Base-by-base conservation (phyloP, 2,888 invertebrate genomes). In the Caenorhabditis macrosperma region DNA sequence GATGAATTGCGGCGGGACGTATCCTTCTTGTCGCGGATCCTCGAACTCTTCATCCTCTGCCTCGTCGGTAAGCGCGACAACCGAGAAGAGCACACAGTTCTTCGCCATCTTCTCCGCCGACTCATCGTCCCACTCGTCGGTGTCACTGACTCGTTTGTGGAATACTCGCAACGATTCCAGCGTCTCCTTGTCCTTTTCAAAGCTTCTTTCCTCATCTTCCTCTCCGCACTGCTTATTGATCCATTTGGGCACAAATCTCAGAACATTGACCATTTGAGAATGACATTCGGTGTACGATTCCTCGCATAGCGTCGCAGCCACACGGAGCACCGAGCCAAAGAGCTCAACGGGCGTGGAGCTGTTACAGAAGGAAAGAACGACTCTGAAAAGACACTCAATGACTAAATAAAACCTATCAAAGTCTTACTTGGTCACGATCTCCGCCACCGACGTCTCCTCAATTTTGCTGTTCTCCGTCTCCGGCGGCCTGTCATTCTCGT, bases 241-340 rank as follows among this genome's bases (percentile, higher is more conserved):
- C 79, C 79, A 79, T 46, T 74, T 79, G 1, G 74, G 74, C 30
- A 61, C 35, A n/a, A 79, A 79, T 28, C 64, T 28, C 3, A 79
- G 50, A 26, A 79, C 26, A 10, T 26, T 24, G 0, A 38, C 59
- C 63, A 79, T 59, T 1, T 48, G 6, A 10, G 22, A 1, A 22
- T 79, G 79, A 17, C 63, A 46, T 46, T 79, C 74, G 0, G 57
- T 20, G 48, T 79, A 74, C 6, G 68, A 61, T 0, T 72, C 63
- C 17, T 79, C 79, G 38, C 79, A 79, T 0, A 79, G 46, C 30
- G 54, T 64, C 15, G 74, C 44, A 0, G 52, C 74, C 0, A 68
- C 30, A 28, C 68, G 63, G 1, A 74, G 41, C 15, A 69, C 35
- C 20, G 74, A 30, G 35, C 10, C 4, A 4, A 69, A 68, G 2